Base-by-base conservation (phyloP, 2,113 vertebrate genomes). In the Lycaon pictus region DNA sequence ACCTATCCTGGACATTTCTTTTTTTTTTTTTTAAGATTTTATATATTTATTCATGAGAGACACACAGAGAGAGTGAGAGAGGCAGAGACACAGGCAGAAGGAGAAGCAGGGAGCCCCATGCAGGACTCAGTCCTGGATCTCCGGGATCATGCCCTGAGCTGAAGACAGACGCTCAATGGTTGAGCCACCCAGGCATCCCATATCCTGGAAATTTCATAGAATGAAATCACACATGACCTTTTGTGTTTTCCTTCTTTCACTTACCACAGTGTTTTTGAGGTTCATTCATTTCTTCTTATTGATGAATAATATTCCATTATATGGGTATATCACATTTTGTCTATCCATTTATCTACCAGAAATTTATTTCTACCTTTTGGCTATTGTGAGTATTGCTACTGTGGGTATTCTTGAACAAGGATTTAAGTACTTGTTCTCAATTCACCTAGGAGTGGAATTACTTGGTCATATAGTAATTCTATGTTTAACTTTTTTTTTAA, bases 381-480 rank as follows among this genome's bases (percentile, higher is more conserved):
- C 72, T 95, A 60, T 23, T 92, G 65, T 72, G 80, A 82, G 63
- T 81, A 71, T 88, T 85, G 62, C 27, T 74, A 16, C 76, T 94
- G 9, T 55, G 55, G 82, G 32, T 65, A 82, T 86, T 88, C 74
- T 55, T 17, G 37, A 58, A 16, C 29, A 35, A 83, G 32, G n/a
- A 35, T 72, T 87, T 80, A 32, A 88, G 88, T 65, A 88, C 27
- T n/a, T 89, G 56, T 90, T 93, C 81, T 90, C 85, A 87, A 0
- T 93, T 93, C 43, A 79, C 19, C 16, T 35, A 67, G 10, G 8
- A 80, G 43, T 74, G 12, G 53, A 90, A 69, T 93, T 90, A n/a
- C 51, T 93, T 48, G n/a, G 48, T 37, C 51, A 65, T 53, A 37
- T 25, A 17, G 25, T 74, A 94, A 95, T 88, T 90, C 58, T 74